Percentiles rank a stretch among this genome's conserved stretches.
Conservation (phyloP, 2,113 vertebrate species). For the Cololabis saira region DNA sequence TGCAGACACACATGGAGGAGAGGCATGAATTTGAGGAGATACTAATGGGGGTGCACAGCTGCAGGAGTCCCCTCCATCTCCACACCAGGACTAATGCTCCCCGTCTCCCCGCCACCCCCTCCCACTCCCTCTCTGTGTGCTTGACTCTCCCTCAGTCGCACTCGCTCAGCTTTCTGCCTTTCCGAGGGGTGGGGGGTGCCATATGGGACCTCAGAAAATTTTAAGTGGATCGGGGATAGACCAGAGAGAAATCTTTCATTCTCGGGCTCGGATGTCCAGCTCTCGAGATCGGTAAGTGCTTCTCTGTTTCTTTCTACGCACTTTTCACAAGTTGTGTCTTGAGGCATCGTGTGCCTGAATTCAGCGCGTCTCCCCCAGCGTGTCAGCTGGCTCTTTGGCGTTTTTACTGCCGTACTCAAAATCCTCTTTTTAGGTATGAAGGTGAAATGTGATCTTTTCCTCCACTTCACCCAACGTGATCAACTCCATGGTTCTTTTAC, state of each 20-base stretch:
- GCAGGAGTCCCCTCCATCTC: conserved; percentile 81
- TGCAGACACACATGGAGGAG: conserved; percentile 67
- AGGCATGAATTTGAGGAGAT: conserved; percentile 73
- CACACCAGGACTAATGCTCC: conserved; percentile 59
- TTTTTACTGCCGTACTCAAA: conserved; percentile 3
- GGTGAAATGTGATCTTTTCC: background rate
- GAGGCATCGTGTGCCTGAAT: background rate
- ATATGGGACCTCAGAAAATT: conserved; percentile 74
- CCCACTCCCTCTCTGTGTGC: conserved; percentile 58
- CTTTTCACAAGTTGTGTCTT: conserved; percentile 40
- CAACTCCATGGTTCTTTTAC: conserved; percentile 70
- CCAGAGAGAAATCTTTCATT: conserved; percentile 66
- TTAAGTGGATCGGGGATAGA: conserved; percentile 71
- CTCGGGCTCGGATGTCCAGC: conserved; percentile 48
- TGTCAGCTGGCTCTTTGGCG: conserved; percentile 7
- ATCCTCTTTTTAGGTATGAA: background rate
- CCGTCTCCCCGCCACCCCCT: conserved; percentile 19
- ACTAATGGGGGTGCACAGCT: conserved; percentile 86
- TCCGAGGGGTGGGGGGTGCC: conserved; percentile 68
- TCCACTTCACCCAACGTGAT: background rate
- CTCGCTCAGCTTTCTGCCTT: conserved; percentile 50
- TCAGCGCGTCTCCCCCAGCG: conserved; percentile 3
- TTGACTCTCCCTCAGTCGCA: conserved; percentile 67
- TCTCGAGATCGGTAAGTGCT: conserved; percentile 70
- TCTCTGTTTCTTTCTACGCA: conserved; percentile 35